phyloP scores from a whole-genome alignment of 1,140 invertebrate genomes.

The Tetramorium parvispinum region DNA sequence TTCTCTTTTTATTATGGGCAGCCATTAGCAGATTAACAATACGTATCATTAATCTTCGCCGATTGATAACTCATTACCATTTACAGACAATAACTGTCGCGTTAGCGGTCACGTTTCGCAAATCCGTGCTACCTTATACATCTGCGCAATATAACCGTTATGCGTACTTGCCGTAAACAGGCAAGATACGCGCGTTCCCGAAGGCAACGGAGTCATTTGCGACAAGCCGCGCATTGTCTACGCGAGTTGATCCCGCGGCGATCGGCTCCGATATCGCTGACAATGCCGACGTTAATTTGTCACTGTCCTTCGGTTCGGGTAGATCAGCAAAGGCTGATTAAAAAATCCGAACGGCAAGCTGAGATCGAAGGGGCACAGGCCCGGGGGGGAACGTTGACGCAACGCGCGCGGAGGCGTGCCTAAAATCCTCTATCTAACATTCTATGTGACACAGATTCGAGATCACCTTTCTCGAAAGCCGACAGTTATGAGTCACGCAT shows the following conservation, averaged over 20 bases:
- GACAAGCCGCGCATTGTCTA: background rate
- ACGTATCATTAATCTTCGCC: background rate
- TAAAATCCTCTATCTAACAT: constrained; percentile 74
- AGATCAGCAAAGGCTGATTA: constrained; percentile 47
- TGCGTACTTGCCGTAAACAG: background rate
- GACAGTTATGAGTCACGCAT: constrained; percentile 58
- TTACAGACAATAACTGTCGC: background rate
- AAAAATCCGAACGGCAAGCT: constrained; percentile 54
- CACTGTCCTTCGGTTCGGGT: background rate
- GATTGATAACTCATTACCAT: background rate
- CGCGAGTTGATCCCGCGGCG: background rate
- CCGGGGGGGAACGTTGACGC: constrained; percentile 56
- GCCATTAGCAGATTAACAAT: background rate
- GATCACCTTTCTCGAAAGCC: constrained; percentile 73
- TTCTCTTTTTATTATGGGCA: background rate
- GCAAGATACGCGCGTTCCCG: background rate
- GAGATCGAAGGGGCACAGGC: constrained; percentile 46
- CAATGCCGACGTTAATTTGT: constrained; percentile 3
- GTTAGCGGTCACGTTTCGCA: background rate
- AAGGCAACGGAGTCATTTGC: background rate
- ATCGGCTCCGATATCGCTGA: background rate
- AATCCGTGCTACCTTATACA: background rate
- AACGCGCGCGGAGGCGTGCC: constrained; percentile 66
- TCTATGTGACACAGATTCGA: constrained; percentile 71
- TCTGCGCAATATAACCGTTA: background rate